Conservation (phyloP, 2,113 vertebrate species). For the Aphelocoma coerulescens region DNA sequence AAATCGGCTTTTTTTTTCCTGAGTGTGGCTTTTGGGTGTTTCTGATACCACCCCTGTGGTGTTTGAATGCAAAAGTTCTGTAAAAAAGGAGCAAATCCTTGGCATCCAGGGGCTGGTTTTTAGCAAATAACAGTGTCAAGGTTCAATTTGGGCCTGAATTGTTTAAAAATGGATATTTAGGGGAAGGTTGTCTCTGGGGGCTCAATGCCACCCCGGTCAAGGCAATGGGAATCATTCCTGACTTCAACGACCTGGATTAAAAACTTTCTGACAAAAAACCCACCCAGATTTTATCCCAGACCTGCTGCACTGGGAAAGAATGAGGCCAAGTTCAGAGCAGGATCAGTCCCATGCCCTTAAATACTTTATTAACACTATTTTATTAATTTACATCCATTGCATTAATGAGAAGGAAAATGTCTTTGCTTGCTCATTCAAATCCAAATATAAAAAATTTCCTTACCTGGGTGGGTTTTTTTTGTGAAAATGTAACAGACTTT, state of each 20-base stretch:
- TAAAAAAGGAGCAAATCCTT: neutral
- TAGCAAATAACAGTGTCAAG: neutral
- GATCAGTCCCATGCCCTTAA: neutral
- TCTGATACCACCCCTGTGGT: accelerated
- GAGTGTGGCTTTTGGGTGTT: accelerated
- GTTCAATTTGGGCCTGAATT: neutral
- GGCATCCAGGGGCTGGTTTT: neutral
- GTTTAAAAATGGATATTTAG: neutral
- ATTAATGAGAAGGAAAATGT: neutral
- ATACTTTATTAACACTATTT: neutral
- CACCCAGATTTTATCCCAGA: neutral
- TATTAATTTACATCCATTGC: neutral
- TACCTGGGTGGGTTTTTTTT: neutral
- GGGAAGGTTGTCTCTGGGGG: neutral
- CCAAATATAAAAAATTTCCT: neutral
- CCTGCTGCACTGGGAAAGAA: neutral
- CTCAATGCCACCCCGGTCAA: neutral
- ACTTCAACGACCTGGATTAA: neutral
- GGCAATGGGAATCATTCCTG: neutral
- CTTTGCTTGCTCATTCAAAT: neutral
- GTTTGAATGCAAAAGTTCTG: neutral
- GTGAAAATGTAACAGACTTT: neutral
- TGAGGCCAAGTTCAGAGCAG: neutral
- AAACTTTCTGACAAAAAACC: neutral
- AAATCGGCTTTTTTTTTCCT: neutral